These are phyloP conservation scores for Brachionus calyciflorus DNA, from an alignment of 1,140 invertebrate genomes.

Conservation along the genomic window DNA sequence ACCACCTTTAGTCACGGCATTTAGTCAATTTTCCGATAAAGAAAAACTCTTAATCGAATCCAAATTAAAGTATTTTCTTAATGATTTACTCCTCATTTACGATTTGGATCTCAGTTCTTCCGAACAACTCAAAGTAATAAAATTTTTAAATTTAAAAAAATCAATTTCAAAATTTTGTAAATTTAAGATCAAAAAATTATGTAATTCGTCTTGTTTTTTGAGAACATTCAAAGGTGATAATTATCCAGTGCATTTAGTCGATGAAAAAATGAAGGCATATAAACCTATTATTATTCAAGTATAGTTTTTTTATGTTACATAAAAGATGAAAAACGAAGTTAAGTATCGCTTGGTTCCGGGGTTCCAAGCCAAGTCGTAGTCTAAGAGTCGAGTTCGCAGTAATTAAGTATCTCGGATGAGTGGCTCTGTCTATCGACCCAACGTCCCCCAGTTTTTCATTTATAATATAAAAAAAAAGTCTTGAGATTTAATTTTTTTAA, in stretches of 20 bases:
- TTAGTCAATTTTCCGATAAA: not conserved
- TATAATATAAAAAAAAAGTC: not conserved
- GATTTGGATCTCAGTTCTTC: constrained; percentile 27
- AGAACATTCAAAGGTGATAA: constrained; percentile 30
- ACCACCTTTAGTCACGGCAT: constrained; percentile 22
- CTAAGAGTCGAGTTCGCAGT: too few relatives aligned
- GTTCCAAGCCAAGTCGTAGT: too few relatives aligned
- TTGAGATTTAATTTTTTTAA: not conserved
- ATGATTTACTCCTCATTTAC: constrained; percentile 18
- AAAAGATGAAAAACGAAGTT: too few relatives aligned
- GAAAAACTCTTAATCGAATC: not conserved
- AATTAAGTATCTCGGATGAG: too few relatives aligned
- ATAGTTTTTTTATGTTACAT: not conserved
- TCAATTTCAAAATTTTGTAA: not conserved
- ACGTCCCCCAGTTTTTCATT: not conserved
- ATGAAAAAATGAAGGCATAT: constrained; percentile 5
- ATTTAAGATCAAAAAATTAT: constrained; percentile 28
- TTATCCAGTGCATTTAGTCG: constrained; percentile 13
- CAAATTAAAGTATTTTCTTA: constrained; percentile 26
- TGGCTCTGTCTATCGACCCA: too few relatives aligned
- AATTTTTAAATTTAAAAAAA: not conserved
- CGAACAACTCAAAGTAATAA: not conserved
- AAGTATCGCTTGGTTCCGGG: too few relatives aligned
- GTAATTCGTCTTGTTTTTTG: not conserved
- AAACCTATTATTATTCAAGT: constrained; percentile 44